Percentiles rank a stretch among this genome's conserved stretches.
Conservation (phyloP, 2,888 invertebrate genomes). For the Aphodius granarius region DNA sequence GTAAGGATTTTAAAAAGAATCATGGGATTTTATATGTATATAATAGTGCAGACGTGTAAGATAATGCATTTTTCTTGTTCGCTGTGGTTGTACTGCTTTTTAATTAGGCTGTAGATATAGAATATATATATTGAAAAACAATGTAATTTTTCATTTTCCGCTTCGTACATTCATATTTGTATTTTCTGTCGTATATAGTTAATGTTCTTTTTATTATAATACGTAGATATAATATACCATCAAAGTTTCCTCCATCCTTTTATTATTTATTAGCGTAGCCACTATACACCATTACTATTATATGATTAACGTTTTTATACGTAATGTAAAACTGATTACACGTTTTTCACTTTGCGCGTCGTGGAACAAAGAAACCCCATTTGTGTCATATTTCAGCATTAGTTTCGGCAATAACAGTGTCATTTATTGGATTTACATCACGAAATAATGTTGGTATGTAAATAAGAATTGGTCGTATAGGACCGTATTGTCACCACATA, state of each 20-base stretch:
- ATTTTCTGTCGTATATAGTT: background rate
- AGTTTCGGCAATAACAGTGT: background rate
- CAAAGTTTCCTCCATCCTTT: background rate
- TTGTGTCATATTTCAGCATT: background rate
- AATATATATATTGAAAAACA: too few relatives aligned
- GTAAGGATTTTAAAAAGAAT: background rate
- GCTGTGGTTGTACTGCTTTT: too few relatives aligned
- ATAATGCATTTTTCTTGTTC: background rate
- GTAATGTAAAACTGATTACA: background rate
- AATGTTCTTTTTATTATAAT: background rate
- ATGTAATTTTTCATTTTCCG: too few relatives aligned
- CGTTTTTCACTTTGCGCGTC: background rate
- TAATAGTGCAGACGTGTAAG: too few relatives aligned
- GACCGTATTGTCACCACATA: too few relatives aligned
- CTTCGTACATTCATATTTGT: background rate
- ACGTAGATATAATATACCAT: background rate
- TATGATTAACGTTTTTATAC: background rate
- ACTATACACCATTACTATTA: background rate
- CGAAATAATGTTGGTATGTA: too few relatives aligned
- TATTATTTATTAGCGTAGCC: background rate
- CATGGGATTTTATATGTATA: too few relatives aligned
- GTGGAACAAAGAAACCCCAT: background rate
- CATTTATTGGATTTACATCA: background rate
- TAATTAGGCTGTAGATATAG: too few relatives aligned
- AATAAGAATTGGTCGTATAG: too few relatives aligned